These are phyloP conservation scores for Donacobius atricapilla DNA, from an alignment of 2,113 vertebrate species.

Conservation along the genomic window DNA sequence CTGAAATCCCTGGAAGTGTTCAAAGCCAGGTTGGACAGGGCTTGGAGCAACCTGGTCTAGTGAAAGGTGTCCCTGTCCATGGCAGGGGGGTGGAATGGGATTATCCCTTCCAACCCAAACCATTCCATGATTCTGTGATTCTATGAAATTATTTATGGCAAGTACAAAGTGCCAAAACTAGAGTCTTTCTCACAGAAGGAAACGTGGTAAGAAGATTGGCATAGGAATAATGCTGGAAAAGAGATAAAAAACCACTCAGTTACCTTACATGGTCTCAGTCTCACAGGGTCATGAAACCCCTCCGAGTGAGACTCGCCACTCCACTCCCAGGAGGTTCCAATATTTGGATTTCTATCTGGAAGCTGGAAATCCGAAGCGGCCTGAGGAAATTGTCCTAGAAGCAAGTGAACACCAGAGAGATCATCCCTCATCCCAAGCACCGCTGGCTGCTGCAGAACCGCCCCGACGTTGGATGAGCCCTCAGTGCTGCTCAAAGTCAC, in stretches of 20 bases:
- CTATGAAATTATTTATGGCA: not conserved
- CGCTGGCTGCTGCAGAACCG: rapidly evolving
- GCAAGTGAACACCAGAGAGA: not conserved
- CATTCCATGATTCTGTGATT: not conserved
- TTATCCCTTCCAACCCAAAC: not conserved
- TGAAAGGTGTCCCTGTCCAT: not conserved
- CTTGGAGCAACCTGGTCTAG: not conserved
- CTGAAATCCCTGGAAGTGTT: not conserved
- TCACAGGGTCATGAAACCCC: not conserved
- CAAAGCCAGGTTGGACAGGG: not conserved
- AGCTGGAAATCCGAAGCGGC: not conserved
- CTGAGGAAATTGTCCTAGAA: slow-evolving; percentile 36
- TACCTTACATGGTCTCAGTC: slow-evolving; percentile 77
- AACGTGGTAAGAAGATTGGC: not conserved
- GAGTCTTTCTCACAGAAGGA: not conserved
- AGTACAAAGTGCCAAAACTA: not conserved
- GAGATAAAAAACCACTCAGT: not conserved
- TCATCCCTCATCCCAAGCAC: not conserved
- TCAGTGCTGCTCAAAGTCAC: not conserved
- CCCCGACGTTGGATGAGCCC: not conserved
- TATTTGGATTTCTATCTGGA: slow-evolving; percentile 21
- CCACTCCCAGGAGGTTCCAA: slow-evolving; percentile 78
- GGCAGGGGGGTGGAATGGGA: not conserved
- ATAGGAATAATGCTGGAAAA: not conserved
- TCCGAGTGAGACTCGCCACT: slow-evolving; percentile 60